phyloP scores from a whole-genome alignment of 2,797 vertebrate species.

The Anguilla pacifica region DNA sequence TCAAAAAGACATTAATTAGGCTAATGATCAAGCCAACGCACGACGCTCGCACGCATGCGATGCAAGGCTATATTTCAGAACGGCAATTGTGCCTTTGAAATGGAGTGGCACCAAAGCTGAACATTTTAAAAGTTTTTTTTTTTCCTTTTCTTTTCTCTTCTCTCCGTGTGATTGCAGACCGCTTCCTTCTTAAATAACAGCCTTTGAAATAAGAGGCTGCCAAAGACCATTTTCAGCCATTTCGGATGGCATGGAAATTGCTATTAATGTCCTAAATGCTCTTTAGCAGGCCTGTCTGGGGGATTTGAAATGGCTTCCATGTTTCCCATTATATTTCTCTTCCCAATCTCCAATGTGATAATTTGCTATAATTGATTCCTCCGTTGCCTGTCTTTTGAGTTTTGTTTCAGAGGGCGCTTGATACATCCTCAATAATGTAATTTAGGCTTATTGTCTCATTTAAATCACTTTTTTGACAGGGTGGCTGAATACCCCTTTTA shows the following conservation, averaged over 20 bases:
- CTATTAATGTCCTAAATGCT: slow-evolving; percentile 94
- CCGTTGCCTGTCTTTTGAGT: slow-evolving; percentile 73
- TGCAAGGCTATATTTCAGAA: slow-evolving; percentile 67
- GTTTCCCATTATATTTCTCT: slow-evolving; percentile 77
- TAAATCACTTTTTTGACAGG: slow-evolving; percentile 39
- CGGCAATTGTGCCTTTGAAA: slow-evolving; percentile 94
- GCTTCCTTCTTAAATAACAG: slow-evolving; percentile 96
- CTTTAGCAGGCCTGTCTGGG: slow-evolving; percentile 90
- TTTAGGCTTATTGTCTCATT: slow-evolving; percentile 43
- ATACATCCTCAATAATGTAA: slow-evolving; percentile 50
- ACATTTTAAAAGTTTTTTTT: slow-evolving; percentile 82
- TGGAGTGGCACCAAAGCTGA: slow-evolving; percentile 87
- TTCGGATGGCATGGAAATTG: slow-evolving; percentile 92
- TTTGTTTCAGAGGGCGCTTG: slow-evolving; percentile 63
- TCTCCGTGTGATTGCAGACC: slow-evolving; percentile 91
- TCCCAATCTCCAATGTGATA: slow-evolving; percentile 81
- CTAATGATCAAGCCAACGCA: slow-evolving; percentile 78
- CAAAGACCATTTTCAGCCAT: slow-evolving; percentile 82
- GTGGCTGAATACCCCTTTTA: slow-evolving; percentile 34
- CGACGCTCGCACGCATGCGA: slow-evolving; percentile 74
- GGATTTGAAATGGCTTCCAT: slow-evolving; percentile 80
- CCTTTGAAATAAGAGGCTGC: slow-evolving; percentile 97
- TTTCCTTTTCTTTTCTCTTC: slow-evolving; percentile 59
- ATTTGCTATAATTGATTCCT: slow-evolving; percentile 85
- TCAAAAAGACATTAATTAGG: slow-evolving; percentile 16